A percentile compares a stretch with the other conserved stretches of the same genome.
Conservation (phyloP, 30 jellyfish, hydroid and myxozoan species). For the Aurelia aurita region DNA sequence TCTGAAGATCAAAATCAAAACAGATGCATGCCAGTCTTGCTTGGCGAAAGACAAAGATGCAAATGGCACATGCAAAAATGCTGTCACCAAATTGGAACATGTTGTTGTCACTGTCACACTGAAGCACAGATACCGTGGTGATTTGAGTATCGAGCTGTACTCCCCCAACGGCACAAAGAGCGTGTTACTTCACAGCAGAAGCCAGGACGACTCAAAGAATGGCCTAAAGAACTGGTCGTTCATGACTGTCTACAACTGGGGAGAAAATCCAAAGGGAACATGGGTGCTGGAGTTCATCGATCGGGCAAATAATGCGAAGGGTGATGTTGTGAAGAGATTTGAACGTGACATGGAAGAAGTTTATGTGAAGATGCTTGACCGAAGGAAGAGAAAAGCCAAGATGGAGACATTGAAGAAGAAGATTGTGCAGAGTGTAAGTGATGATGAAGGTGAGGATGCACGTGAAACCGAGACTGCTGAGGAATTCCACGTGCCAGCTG, state of each 20-base stretch:
- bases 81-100: constrained; percentile 95
- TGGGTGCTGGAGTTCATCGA: constrained; percentile 93
- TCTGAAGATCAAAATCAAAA: constrained; percentile 72
- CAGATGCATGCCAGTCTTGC: constrained; percentile 97
- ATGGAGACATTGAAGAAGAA: constrained; percentile 31
- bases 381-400: constrained; percentile 67
- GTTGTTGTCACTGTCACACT: constrained; percentile 95
- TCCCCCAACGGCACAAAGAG: constrained; percentile 95
- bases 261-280: constrained; percentile 97
- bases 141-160: constrained; percentile 77
- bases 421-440: not conserved
- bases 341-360: constrained; percentile 93
- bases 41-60: constrained; percentile 45
- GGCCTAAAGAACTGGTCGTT: constrained; percentile 97
- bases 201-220: constrained; percentile 72
- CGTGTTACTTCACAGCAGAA: constrained; percentile 84
- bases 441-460: constrained; percentile 19
- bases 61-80: constrained; percentile 88
- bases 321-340: not conserved
- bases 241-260: constrained; percentile 99
- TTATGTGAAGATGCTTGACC: constrained; percentile 82
- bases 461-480: constrained; percentile 32
- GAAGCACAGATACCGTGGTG: constrained; percentile 90
- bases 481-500: constrained; percentile 34
- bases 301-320: constrained; percentile 4